phyloP scores from a whole-genome alignment of 2,113 vertebrate genomes.

The Phyllostomus hastatus region DNA sequence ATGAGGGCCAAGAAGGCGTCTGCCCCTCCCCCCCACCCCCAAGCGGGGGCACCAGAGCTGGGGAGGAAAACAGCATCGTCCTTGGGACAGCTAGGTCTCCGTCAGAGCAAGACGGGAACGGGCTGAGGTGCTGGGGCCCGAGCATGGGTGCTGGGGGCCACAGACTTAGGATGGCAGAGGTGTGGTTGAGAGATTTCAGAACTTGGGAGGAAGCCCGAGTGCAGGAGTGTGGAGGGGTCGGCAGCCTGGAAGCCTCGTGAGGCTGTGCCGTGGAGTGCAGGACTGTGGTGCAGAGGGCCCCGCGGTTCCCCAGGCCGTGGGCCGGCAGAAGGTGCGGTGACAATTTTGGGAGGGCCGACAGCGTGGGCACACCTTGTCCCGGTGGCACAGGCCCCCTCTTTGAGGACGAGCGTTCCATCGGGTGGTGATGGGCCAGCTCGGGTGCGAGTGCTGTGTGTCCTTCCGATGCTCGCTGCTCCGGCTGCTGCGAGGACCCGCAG shows the following conservation, averaged over 20 bases:
- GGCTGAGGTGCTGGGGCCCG: neutral
- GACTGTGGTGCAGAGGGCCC: too few species aligned
- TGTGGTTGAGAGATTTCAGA: neutral
- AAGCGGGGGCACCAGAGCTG: too few species aligned
- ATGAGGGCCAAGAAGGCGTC: neutral
- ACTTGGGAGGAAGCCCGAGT: neutral
- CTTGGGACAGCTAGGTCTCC: neutral
- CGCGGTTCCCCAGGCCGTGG: neutral
- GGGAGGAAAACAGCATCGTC: neutral
- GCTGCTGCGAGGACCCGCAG: neutral
- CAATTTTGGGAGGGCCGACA: too few species aligned
- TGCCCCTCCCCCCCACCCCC: too few species aligned
- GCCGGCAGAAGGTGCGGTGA: neutral
- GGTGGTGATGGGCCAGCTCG: neutral
- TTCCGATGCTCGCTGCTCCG: neutral
- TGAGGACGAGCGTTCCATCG: neutral
- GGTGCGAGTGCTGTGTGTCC: neutral
- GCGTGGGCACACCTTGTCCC: neutral
- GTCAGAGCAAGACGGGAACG: neutral
- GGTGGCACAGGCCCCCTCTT: neutral
- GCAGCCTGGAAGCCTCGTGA: neutral
- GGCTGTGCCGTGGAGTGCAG: too few species aligned
- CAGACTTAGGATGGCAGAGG: neutral
- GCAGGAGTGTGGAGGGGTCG: neutral
- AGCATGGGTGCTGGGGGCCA: neutral